These are phyloP conservation scores for Nanorana parkeri DNA, from an alignment of 2,113 vertebrate genomes.

Conservation along the genomic window DNA sequence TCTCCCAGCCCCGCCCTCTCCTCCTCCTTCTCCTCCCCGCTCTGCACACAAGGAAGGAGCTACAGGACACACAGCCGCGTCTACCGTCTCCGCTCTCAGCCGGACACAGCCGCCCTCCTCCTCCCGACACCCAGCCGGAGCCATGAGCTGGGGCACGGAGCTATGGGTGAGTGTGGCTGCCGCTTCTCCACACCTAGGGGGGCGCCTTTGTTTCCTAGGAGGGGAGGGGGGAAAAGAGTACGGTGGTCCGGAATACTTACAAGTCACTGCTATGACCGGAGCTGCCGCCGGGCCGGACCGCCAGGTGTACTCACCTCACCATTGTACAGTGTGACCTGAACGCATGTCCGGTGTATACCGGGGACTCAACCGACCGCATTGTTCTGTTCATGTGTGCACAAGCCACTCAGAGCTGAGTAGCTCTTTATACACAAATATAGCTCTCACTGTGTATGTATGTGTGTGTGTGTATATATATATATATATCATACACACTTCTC, in stretches of 20 bases:
- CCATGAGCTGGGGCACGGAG: constrained; percentile 81
- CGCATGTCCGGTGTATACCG: no score
- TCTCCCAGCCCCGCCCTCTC: neutral
- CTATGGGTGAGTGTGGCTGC: constrained; percentile 73
- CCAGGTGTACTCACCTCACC: no score
- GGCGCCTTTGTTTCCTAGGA: constrained; percentile 5
- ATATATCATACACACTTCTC: no score
- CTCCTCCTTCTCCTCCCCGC: neutral
- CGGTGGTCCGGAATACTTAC: neutral
- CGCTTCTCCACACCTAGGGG: no score
- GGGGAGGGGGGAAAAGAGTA: neutral
- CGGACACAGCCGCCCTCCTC: neutral
- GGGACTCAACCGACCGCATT: no score
- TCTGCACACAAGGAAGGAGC: constrained; percentile 57
- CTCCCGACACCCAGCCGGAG: constrained; percentile 41
- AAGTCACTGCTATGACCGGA: neutral
- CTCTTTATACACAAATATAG: no score
- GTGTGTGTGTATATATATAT: no score
- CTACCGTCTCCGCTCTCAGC: neutral
- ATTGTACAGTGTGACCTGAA: no score
- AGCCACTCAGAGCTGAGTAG: no score
- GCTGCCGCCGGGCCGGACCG: no score
- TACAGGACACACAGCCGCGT: constrained; percentile 26
- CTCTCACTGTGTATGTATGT: no score
- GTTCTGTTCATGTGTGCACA: neutral